A percentile compares a stretch with the other conserved stretches of the same genome.
Conservation (phyloP, 2,888 invertebrate genomes). For the Rhodophaea formosa region DNA sequence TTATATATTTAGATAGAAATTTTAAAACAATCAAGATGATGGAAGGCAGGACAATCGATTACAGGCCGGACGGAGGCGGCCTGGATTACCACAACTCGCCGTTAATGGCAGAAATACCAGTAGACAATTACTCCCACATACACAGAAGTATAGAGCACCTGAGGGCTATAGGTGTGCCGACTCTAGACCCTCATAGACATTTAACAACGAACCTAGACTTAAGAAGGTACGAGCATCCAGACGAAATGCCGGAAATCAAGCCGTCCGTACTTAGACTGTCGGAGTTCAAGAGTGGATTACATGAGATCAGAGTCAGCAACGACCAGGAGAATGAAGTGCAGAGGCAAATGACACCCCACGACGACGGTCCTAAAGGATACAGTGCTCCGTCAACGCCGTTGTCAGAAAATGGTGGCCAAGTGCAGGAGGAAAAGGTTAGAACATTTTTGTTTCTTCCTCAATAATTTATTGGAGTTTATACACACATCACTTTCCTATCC, state of each 20-base stretch:
- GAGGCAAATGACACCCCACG: conserved; percentile 72
- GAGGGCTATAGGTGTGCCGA: conserved; percentile 81
- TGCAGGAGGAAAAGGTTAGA: conserved; percentile 78
- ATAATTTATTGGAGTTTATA: too few species aligned
- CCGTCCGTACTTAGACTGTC: conserved; percentile 76
- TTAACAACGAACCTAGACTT: conserved; percentile 71
- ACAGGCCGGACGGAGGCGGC: conserved; percentile 81
- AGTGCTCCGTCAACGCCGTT: conserved; percentile 77
- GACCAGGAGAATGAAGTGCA: conserved; percentile 75
- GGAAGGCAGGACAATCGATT: conserved; percentile 80
- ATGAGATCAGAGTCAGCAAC: conserved; percentile 65
- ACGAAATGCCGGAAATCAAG: conserved; percentile 75
- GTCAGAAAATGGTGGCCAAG: conserved; percentile 74
- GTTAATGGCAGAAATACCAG: conserved; percentile 84
- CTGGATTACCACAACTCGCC: conserved; percentile 85
- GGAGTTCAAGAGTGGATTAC: conserved; percentile 72
- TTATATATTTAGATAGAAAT: conserved; percentile 73
- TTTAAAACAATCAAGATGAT: conserved; percentile 67
- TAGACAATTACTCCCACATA: conserved; percentile 84
- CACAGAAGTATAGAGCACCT: conserved; percentile 85
- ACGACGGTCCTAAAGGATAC: conserved; percentile 74
- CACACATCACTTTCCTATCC: too few species aligned
- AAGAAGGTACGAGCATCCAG: conserved; percentile 74
- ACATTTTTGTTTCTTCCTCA: conserved; percentile 19
- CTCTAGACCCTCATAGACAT: conserved; percentile 73